Base-by-base conservation (phyloP, 2,113 vertebrate species). In the Gallinago undulata region DNA sequence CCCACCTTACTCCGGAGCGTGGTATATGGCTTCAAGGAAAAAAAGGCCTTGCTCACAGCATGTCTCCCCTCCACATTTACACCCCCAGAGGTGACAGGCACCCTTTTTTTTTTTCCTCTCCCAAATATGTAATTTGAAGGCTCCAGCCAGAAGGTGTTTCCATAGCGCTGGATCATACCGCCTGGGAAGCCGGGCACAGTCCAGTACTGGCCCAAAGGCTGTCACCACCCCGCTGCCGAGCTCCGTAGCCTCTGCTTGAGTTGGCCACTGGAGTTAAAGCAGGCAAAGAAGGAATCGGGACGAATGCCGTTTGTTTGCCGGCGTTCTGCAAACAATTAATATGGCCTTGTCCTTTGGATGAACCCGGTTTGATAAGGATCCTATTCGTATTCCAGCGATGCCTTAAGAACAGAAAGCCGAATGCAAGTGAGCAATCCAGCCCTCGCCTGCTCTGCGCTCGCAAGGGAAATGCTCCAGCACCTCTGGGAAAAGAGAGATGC, bases 321-420 rank as follows among this genome's bases (percentile, higher is more conserved):
- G 45, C 76, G 66, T 37, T 95, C 88, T 93, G 80, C 90, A 82
- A 88, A 84, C 69, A 92, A 88, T 93, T 87, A 87, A 11, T 64
- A 45, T 3, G 21, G 73, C 80, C 75, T 94, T 79, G 84, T 73
- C 83, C 92, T 85, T 92, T 37, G 70, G 79, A 81, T 92, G 88
- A 96, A 96, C 85, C 80, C 75, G 27, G 13, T 39, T 80, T 90
- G 90, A 92, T 95, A 94, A 92, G 88, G 92, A 90, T 60, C 64
- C 92, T 81, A 64, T 90, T 93, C 68, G 31, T 95, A 86, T 77
- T 60, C 64, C 64, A 78, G 4, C 5, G 43, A 74, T 74, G 78
- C 88, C 76, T 72, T 64, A 55, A 37, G 51, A 77, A 27, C 68
- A 43, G 47, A 39, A 51, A 53, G 79, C 13, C 64, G 64, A 88